phyloP scores from a whole-genome alignment of 2,888 invertebrate genomes.

The Syritta pipiens region DNA sequence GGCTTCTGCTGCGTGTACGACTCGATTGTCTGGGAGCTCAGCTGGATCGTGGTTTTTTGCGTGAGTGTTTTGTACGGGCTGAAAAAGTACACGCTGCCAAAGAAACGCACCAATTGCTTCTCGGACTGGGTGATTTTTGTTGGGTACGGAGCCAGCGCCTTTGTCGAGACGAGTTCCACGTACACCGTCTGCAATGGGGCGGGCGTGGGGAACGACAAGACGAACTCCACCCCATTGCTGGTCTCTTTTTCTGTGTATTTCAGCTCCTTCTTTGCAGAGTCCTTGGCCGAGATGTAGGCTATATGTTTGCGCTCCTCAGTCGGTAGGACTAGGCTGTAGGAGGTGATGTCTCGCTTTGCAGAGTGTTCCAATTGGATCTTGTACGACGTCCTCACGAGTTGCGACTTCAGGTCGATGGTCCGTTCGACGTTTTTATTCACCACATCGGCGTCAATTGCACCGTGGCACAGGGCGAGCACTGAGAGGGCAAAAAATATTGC shows the following conservation, averaged over 20 bases:
- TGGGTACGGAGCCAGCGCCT: constrained; percentile 91
- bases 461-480: constrained; percentile 19
- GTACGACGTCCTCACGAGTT: constrained; percentile 90
- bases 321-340: constrained; percentile 85
- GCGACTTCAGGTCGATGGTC: constrained; percentile 91
- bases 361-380: constrained; percentile 92
- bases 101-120: constrained; percentile 93
- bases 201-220: constrained; percentile 80
- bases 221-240: constrained; percentile 82
- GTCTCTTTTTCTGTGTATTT: constrained; percentile 81
- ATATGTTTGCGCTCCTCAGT: constrained; percentile 82
- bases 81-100: constrained; percentile 90
- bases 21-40: constrained; percentile 90
- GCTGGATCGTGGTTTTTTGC: constrained; percentile 89
- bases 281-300: constrained; percentile 87
- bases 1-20: constrained; percentile 91
- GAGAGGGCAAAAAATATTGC: constrained; percentile 36
- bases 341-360: constrained; percentile 85
- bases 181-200: constrained; percentile 74
- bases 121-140: constrained; percentile 94
- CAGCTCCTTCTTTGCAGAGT: constrained; percentile 82
- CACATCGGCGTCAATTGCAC: constrained; percentile 81
- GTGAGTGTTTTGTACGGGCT: constrained; percentile 89
- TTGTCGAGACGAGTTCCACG: constrained; percentile 88
- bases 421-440: constrained; percentile 90